Conservation (phyloP, 2,888 invertebrate species). For the Gasteruption jaculator region DNA sequence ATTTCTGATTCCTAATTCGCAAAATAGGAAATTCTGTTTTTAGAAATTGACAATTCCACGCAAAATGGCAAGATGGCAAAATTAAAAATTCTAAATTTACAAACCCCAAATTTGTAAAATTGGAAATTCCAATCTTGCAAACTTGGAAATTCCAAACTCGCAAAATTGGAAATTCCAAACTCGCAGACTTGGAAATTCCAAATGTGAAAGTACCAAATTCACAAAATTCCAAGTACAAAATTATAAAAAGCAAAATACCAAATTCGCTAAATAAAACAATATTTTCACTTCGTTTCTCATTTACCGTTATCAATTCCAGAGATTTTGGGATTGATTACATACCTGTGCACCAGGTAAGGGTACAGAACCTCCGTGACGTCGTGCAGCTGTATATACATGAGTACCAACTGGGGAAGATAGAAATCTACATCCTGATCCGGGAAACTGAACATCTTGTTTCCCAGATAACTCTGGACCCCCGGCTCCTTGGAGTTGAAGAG, state of each 20-base stretch:
- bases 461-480: constrained; percentile 95
- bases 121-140: not conserved
- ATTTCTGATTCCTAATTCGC: no score
- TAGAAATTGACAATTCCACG: no score
- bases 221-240: no score
- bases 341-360: constrained; percentile 60
- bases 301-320: no score
- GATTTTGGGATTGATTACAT: constrained; percentile 33
- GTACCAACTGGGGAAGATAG: constrained; percentile 95
- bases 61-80: no score
- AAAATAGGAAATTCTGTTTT: no score
- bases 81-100: not conserved
- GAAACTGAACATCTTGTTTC: constrained; percentile 95
- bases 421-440: constrained; percentile 90
- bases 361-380: constrained; percentile 86
- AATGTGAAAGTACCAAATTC: no score
- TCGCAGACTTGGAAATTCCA: no score
- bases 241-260: no score
- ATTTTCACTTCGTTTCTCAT: no score
- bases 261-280: not conserved
- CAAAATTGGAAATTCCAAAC: not conserved
- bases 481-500: constrained; percentile 97
- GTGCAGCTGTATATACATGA: constrained; percentile 97
- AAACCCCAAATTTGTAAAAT: not conserved
- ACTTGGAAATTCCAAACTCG: no score